These are phyloP conservation scores for Hoplodrina blanda DNA, from an alignment of 2,888 invertebrate species.

Conservation along the genomic window DNA sequence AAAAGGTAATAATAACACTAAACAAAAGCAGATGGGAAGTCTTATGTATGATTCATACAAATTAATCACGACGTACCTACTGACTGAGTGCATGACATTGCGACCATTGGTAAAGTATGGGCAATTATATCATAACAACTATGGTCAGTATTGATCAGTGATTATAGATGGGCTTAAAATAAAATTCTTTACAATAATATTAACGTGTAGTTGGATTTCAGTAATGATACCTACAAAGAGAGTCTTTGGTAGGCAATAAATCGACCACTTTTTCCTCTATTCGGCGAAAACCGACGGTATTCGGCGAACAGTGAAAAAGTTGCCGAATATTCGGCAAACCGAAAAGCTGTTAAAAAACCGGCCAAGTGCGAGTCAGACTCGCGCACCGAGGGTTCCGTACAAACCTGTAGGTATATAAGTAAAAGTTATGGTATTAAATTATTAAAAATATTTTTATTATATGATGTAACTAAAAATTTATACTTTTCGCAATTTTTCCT, in stretches of 20 bases:
- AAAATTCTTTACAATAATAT: not conserved
- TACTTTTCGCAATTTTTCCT: too few relatives aligned
- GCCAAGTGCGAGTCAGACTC: too few relatives aligned
- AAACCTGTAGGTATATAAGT: too few relatives aligned
- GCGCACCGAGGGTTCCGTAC: too few relatives aligned
- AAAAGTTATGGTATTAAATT: too few relatives aligned
- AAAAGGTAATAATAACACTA: constrained; percentile 2
- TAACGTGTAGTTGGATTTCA: not conserved
- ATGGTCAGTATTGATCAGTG: constrained; percentile 12
- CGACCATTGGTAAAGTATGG: not conserved
- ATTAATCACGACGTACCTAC: not conserved
- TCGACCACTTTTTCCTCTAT: too few relatives aligned
- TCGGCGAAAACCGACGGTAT: not conserved
- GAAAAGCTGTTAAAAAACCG: not conserved
- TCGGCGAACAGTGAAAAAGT: not conserved
- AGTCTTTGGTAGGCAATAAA: not conserved
- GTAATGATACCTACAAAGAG: not conserved
- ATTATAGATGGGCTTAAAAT: constrained; percentile 15
- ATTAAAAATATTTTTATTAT: too few relatives aligned
- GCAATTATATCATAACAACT: constrained; percentile 17
- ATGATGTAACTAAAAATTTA: too few relatives aligned
- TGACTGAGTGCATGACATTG: not conserved
- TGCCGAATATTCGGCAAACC: not conserved
- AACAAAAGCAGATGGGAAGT: constrained; percentile 2
- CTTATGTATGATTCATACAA: constrained; percentile 20